Percentiles rank a stretch among this genome's conserved stretches.
Evolutionary conservation across 2,113 vertebrate genomes (phyloP).

Genomic region (Hyaena hyaena): DNA sequence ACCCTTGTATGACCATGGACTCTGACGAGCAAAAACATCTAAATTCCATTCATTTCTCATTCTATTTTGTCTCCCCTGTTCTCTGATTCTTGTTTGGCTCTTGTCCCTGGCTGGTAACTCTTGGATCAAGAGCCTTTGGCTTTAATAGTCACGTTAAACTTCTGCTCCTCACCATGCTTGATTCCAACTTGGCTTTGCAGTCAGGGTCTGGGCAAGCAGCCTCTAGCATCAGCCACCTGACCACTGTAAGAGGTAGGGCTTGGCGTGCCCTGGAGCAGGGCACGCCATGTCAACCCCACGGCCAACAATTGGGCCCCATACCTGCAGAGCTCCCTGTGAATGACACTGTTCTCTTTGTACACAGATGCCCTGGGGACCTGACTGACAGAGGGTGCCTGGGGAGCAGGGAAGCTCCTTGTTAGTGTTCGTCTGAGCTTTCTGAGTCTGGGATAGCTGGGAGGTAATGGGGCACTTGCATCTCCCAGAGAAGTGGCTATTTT

Average conservation of each 20-base stretch:
- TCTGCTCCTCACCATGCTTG: not conserved
- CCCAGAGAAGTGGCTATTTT: conserved; percentile 1
- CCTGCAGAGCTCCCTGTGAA: not conserved
- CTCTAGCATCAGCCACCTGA: not conserved
- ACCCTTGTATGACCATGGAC: not conserved
- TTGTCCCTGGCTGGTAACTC: not conserved
- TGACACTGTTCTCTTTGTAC: not conserved
- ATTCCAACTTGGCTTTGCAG: not conserved
- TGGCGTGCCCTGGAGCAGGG: not conserved
- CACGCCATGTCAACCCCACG: not conserved
- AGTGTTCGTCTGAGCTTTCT: not conserved
- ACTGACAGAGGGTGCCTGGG: not conserved
- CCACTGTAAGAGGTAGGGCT: not conserved
- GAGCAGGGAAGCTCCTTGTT: not conserved
- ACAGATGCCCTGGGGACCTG: too few species aligned
- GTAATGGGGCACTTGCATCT: not conserved
- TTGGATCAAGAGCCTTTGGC: not conserved
- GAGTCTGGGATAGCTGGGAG: not conserved
- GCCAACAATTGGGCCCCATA: not conserved
- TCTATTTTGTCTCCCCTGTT: not conserved
- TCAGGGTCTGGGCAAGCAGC: not conserved
- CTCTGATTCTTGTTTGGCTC: not conserved
- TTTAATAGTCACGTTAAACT: not conserved
- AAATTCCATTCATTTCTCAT: not conserved
- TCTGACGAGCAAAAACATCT: not conserved